Conservation (phyloP, 1,140 invertebrate genomes). For the Drosophila insularis region DNA sequence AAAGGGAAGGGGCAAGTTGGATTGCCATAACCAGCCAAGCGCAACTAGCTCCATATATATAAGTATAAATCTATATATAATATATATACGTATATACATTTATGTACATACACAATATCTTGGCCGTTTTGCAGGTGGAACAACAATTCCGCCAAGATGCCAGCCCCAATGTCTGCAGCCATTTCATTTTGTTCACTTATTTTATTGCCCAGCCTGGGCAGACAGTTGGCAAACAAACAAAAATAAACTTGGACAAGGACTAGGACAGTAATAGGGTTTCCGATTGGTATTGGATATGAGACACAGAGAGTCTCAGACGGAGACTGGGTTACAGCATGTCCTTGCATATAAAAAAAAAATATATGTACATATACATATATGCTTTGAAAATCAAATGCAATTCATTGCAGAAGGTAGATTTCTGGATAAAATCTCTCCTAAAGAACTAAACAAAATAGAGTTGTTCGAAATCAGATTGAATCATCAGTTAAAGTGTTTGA, state of each 20-base stretch:
- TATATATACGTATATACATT: too few relatives aligned
- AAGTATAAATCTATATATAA: conserved; percentile 12
- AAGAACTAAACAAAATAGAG: background rate
- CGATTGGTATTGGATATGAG: background rate
- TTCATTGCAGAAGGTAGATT: conserved; percentile 54
- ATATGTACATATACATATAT: background rate
- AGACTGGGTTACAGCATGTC: conserved; percentile 47
- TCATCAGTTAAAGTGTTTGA: conserved; percentile 5
- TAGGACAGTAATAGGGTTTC: background rate
- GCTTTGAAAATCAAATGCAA: conserved; percentile 31
- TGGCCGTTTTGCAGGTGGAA: conserved; percentile 15
- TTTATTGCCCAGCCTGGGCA: conserved; percentile 65
- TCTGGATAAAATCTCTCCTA: background rate
- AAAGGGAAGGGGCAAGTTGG: background rate
- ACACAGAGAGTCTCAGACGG: too few relatives aligned
- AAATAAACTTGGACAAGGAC: conserved; percentile 34
- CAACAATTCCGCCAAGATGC: conserved; percentile 36
- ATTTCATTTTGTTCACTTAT: conserved; percentile 73
- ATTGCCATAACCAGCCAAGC: background rate
- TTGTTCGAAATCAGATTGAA: background rate
- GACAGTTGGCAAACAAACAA: conserved; percentile 72
- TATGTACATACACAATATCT: conserved; percentile 5
- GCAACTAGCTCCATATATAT: conserved; percentile 46
- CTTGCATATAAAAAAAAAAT: background rate
- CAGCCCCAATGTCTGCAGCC: conserved; percentile 60